Conservation (phyloP, 2,888 invertebrate genomes). For the Carterocephalus palaemon region DNA sequence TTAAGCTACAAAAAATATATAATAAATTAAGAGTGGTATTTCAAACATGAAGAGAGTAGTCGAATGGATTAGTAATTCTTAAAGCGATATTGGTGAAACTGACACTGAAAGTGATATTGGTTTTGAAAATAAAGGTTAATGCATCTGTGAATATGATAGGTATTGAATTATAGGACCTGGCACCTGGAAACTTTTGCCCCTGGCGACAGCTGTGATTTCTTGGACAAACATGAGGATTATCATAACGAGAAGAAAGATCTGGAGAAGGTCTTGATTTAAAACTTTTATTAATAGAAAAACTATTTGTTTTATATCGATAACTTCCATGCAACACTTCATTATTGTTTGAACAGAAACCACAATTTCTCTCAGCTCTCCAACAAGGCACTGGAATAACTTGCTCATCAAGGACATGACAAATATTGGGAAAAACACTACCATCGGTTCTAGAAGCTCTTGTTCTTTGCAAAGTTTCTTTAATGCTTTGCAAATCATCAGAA, state of each 20-base stretch:
- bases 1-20: no score
- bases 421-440: constrained; percentile 53
- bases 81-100: no score
- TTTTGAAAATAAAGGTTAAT: no score
- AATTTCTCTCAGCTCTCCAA: constrained; percentile 54
- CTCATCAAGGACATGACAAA: constrained; percentile 63
- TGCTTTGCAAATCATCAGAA: constrained; percentile 52
- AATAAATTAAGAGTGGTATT: no score
- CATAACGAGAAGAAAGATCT: not conserved
- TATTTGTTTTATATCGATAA: not conserved
- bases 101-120: no score
- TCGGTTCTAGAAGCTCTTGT: constrained; percentile 51
- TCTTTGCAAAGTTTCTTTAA: constrained; percentile 60
- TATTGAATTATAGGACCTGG: not conserved
- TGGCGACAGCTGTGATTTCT: constrained; percentile 6
- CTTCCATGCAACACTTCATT: not conserved
- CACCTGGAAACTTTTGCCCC: constrained; percentile 33
- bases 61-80: no score
- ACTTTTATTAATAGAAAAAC: not conserved
- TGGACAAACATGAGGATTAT: not conserved
- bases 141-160: no score
- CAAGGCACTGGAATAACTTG: constrained; percentile 60
- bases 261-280: constrained; percentile 1
- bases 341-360: constrained; percentile 38
- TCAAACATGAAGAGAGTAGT: no score